Percentiles rank a stretch among this genome's conserved stretches.
Evolutionary conservation across 2,113 vertebrate species (phyloP).

Genomic region (Herpetotheres cachinnans): DNA sequence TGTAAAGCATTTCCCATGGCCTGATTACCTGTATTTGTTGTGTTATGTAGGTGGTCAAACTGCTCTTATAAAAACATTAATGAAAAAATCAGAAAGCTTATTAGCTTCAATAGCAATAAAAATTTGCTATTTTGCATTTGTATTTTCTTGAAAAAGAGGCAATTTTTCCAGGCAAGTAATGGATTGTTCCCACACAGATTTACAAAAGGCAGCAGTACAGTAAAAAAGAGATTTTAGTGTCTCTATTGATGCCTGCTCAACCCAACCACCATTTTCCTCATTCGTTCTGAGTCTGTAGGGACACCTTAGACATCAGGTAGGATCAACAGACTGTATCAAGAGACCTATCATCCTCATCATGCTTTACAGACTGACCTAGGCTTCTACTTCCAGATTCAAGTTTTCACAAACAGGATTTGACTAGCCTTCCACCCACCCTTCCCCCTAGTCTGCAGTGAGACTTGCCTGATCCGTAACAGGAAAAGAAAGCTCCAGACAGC

Average conservation of each 20-base stretch:
- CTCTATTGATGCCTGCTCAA: not conserved
- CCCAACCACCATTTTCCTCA: not conserved
- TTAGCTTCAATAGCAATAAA: not conserved
- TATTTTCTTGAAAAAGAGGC: not conserved
- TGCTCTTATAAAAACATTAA: not conserved
- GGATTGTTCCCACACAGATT: not conserved
- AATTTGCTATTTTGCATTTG: not conserved
- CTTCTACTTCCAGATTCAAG: not conserved
- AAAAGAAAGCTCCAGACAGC: not conserved
- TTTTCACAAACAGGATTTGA: not conserved
- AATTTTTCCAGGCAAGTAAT: not conserved
- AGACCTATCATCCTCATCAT: not conserved
- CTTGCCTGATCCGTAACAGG: not conserved
- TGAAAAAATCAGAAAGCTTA: not conserved
- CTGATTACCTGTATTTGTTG: not conserved
- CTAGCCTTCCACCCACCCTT: not conserved
- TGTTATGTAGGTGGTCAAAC: not conserved
- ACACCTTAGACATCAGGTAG: not conserved
- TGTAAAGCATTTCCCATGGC: not conserved
- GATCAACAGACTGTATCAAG: not conserved
- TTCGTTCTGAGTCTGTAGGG: not conserved
- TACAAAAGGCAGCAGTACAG: not conserved
- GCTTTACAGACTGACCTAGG: not conserved
- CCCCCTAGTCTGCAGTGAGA: not conserved
- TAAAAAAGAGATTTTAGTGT: not conserved